Conservation (phyloP, 2,888 invertebrate species). For the Pterobdella sp. region DNA sequence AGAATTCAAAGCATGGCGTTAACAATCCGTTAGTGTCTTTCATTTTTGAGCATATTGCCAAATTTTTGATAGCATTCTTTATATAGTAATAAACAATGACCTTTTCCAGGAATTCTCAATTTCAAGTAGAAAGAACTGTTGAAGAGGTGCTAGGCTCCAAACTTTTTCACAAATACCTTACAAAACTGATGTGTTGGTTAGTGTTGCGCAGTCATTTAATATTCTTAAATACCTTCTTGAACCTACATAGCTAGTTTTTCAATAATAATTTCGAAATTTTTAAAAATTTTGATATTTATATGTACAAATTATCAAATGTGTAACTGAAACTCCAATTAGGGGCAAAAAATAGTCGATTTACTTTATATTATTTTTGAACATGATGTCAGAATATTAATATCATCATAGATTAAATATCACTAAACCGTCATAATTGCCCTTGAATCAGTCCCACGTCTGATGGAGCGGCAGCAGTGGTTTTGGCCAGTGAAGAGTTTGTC, state of each 20-base stretch:
- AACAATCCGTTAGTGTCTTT: constrained; percentile 74
- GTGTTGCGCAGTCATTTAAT: constrained; percentile 24
- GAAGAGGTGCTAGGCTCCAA: constrained; percentile 82
- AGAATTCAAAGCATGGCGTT: constrained; percentile 91
- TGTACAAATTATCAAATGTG: not conserved
- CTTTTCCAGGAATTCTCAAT: constrained; percentile 73
- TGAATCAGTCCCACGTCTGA: constrained; percentile 82
- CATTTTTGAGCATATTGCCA: not conserved
- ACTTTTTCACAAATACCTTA: constrained; percentile 80
- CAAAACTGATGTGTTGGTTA: constrained; percentile 86
- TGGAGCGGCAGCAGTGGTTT: constrained; percentile 85
- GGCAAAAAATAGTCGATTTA: no score
- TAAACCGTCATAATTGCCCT: no score
- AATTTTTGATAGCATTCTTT: not conserved
- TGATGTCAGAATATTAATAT: no score
- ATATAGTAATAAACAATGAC: no score
- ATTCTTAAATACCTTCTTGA: no score
- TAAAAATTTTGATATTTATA: not conserved
- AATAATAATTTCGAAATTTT: no score
- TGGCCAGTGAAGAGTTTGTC: constrained; percentile 86
- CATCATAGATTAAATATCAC: no score
- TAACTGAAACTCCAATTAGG: no score
- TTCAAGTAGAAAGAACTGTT: constrained; percentile 78
- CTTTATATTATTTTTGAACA: no score
- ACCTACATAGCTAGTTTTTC: no score